A percentile compares a stretch with the other conserved stretches of the same genome.
These are phyloP conservation scores for Meles meles DNA, from an alignment of 2,113 vertebrate genomes.

Conservation along the genomic window DNA sequence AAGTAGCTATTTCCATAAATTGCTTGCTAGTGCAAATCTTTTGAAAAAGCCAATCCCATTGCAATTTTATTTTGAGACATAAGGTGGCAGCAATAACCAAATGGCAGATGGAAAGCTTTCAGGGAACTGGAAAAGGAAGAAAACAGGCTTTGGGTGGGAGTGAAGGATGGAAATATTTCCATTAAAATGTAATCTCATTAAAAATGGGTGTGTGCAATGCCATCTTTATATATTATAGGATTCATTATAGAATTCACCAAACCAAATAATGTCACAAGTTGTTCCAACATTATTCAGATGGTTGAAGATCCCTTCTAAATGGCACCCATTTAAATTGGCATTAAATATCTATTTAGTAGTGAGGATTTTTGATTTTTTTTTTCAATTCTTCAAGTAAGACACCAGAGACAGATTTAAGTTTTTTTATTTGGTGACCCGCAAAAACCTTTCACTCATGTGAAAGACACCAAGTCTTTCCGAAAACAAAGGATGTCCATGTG, in stretches of 20 bases:
- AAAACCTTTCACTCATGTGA: neutral
- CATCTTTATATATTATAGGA: neutral
- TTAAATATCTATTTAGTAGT: neutral
- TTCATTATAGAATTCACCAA: neutral
- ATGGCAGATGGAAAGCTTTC: neutral
- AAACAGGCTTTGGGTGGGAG: conserved; percentile 29
- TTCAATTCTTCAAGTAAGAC: conserved; percentile 19
- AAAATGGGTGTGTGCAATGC: neutral
- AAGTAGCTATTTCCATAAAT: conserved; percentile 12
- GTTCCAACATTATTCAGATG: neutral
- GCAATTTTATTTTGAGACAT: conserved; percentile 60
- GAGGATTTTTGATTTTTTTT: neutral
- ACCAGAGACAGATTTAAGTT: neutral
- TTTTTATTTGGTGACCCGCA: neutral
- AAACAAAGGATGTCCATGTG: neutral
- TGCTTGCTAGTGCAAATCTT: neutral
- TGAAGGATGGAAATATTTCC: conserved; percentile 31
- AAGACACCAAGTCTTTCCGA: neutral
- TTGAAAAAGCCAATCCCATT: neutral
- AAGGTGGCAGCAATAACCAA: conserved; percentile 79
- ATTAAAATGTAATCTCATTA: conserved; percentile 47
- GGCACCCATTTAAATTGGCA: neutral
- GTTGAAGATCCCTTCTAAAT: neutral
- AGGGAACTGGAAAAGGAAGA: conserved; percentile 22
- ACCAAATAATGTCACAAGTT: neutral